These are phyloP conservation scores for Strix occidentalis DNA, from an alignment of 2,797 vertebrate species.

Conservation along the genomic window DNA sequence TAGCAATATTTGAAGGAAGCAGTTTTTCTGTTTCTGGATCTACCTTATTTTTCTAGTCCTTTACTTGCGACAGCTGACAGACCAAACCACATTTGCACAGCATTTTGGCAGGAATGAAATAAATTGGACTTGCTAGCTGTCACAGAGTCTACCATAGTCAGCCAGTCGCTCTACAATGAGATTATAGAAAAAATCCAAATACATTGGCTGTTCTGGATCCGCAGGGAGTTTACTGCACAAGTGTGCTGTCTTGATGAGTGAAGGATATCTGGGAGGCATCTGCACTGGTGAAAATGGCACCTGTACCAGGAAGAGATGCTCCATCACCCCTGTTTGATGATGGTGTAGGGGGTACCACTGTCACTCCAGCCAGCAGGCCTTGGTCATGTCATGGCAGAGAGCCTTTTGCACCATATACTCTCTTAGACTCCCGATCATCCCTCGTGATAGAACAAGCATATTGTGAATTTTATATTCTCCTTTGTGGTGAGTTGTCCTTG, in stretches of 20 bases:
- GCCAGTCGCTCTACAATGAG: neutral
- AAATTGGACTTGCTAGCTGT: neutral
- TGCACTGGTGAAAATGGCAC: neutral
- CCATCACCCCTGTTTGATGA: accelerated
- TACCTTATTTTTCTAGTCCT: neutral
- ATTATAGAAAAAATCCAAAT: neutral
- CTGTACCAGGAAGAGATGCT: neutral
- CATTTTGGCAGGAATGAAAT: neutral
- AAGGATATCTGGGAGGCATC: neutral
- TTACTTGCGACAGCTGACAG: neutral
- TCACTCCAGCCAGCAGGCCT: neutral
- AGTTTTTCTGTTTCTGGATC: neutral
- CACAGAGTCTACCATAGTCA: neutral
- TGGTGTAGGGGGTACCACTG: neutral
- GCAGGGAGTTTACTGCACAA: neutral
- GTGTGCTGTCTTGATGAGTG: neutral
- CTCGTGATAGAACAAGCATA: accelerated
- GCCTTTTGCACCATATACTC: accelerated
- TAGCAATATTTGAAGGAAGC: neutral
- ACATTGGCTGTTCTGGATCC: neutral
- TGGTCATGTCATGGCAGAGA: neutral
- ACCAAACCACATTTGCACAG: neutral
- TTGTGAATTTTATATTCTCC: neutral
- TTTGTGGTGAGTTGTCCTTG: neutral
- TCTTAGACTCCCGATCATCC: neutral